Evolutionary conservation across 2,888 invertebrate genomes (phyloP), one percentile per base, ranked within the genome.

Genomic region (Harpagoxenus sublaevis): DNA sequence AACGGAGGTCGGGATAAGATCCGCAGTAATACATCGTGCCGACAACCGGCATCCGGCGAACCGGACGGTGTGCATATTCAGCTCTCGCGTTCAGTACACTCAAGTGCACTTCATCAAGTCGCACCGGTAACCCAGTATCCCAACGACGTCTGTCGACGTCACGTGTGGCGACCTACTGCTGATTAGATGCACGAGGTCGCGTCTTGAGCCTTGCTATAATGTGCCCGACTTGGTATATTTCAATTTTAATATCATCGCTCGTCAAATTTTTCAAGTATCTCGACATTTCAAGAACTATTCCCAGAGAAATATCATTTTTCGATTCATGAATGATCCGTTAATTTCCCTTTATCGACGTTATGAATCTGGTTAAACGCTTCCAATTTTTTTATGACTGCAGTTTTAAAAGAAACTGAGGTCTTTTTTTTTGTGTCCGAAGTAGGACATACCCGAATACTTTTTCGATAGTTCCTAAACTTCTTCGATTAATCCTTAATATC

Each of bases 21-120:
- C 92, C 92, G 94, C 94, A 92, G 94, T 93, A 94, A 94, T 94
- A 94, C 92, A 94, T 94, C 93, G 93, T 92, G 92, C 89, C 92
- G 94, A 94, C 94, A 93, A 92, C 87, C 92, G 92, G 92, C 94
- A 93, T 94, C 94, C 94, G 94, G 93, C 92, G 93, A 92, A 91
- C 93, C 92, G 71, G 35, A n/a, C 70, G 48, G 66, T 28, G 79
- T 94, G 93, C 94, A 94, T 94, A 94, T 94, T 94, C 93, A 94
- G 94, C 91, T 87, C 91, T 90, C 92, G 91, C 92, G 92, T 92
- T 93, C 91, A 92, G 90, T 91, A 91, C 91, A 90, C 90, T 89
- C 90, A 89, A 92, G 91, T 90, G 90, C 89, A 93, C 93, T 93
- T 93, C 88, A 93, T 93, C 92, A 93, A 93, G 92, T 90, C 85